Base-by-base conservation (phyloP, 1,140 invertebrate genomes). In the Drosophila miranda region DNA sequence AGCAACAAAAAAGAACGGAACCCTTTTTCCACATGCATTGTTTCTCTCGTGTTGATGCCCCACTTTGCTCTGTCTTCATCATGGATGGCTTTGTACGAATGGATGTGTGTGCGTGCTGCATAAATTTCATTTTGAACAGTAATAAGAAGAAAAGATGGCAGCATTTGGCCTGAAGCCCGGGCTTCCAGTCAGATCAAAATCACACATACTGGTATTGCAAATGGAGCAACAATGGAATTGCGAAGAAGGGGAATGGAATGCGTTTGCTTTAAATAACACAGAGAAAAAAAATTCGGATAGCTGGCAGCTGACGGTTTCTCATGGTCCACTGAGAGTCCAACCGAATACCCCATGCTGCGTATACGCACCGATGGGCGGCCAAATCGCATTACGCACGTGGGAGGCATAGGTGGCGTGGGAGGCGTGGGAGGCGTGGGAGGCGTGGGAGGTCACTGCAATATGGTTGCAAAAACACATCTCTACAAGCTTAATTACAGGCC, bases 141-240 rank as follows among this genome's bases (percentile, higher is more conserved):
- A 86, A 86, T 81, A 87, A 77, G 69, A 86, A 81, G 69, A 87
- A 86, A 86, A 87, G 81, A 87, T 87, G 77, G 58, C 59, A 70
- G 77, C 45, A 63, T 67, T 80, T 77, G 75, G 81, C 68, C 77
- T 57, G 77, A 54, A 54, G 82, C 43, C 53, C 68, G 59, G 46
- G 59, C 61, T 68, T 54, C 44, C 44, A 77, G 77, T 66, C 53
- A 70, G 63, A 81, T 81, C 68, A 64, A 58, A 76, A 73, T 69
- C 49, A 48, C 13, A 5, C 49, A 46, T 38, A 11, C 34, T 1
- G 9, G 8, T 50, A 67, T 63, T 58, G 64, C 53, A 70, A 54
- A 58, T 73, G 50, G 34, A 53, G 44, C 50, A 73, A 73, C 61
- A 78, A 75, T 52, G 52, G 28, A 26, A 26, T 5, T 5, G 23